Percentiles rank a stretch among this genome's conserved stretches.
Evolutionary conservation across 1,140 invertebrate species (phyloP).

Genomic region (Aethina tumida): DNA sequence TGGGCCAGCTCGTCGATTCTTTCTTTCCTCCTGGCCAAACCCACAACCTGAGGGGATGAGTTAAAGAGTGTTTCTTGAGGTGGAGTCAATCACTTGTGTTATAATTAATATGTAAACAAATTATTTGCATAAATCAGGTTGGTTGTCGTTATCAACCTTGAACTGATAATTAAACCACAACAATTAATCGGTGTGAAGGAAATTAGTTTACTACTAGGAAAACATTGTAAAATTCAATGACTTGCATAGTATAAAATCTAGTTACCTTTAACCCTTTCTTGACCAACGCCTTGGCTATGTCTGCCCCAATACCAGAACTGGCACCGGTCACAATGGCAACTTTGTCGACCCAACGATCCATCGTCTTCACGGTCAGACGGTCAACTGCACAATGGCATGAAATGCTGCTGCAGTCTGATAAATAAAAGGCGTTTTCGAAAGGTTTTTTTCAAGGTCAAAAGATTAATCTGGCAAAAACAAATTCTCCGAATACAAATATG

Average conservation of each 20-base stretch:
- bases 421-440: too few relatives aligned
- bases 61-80: neutral
- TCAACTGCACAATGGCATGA: too few relatives aligned
- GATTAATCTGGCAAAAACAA: too few relatives aligned
- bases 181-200: neutral
- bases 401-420: too few relatives aligned
- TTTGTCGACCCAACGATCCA: conserved; percentile 41
- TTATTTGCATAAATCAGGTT: too few relatives aligned
- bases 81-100: neutral
- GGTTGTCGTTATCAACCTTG: neutral
- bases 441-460: too few relatives aligned
- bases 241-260: neutral
- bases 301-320: conserved; percentile 41
- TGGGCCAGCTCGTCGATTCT: conserved; percentile 1
- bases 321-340: conserved; percentile 45
- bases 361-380: conserved; percentile 22
- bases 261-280: conserved; percentile 36
- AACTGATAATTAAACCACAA: neutral
- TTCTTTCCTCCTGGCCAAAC: conserved; percentile 8
- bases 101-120: too few relatives aligned
- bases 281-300: conserved; percentile 30
- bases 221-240: too few relatives aligned
- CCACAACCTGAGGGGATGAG: conserved; percentile 6
- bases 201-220: too few relatives aligned
- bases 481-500: too few relatives aligned